Evolutionary conservation across 2,113 vertebrate species (phyloP).

Genomic region (Paracyprichromis sp.): DNA sequence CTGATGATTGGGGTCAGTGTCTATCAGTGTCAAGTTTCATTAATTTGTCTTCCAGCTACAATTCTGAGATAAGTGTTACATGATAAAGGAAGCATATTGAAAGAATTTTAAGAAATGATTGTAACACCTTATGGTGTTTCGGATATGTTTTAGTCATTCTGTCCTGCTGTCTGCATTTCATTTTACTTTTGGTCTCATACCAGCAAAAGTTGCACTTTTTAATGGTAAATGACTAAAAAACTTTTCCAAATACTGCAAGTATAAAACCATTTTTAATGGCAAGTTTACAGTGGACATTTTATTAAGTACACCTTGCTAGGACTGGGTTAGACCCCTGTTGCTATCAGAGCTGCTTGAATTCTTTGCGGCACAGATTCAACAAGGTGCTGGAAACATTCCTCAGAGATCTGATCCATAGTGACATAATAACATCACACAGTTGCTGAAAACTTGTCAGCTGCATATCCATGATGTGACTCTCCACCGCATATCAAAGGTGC

Average conservation of each 20-base stretch:
- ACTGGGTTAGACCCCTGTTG: neutral
- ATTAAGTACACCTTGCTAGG: neutral
- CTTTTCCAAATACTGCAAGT: neutral
- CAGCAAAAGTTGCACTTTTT: neutral
- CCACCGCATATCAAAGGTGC: neutral
- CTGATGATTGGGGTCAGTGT: slow-evolving; percentile 82
- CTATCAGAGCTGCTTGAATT: neutral
- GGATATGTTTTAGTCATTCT: neutral
- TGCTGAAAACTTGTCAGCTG: neutral
- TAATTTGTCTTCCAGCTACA: neutral
- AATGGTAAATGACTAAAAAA: neutral
- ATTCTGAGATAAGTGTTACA: neutral
- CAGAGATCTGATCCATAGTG: neutral
- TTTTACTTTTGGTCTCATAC: neutral
- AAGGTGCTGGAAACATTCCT: neutral
- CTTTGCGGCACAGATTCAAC: neutral
- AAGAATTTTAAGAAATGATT: neutral
- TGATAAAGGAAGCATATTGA: neutral
- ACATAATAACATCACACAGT: neutral
- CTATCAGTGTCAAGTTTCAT: neutral
- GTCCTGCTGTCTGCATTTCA: neutral
- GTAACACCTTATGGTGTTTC: neutral
- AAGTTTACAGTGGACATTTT: neutral
- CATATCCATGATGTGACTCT: neutral
- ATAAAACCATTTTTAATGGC: neutral